Evolutionary conservation across 2,888 invertebrate species (phyloP), one percentile per base, ranked within the genome.

Genomic region (Ernsta delagoae): DNA sequence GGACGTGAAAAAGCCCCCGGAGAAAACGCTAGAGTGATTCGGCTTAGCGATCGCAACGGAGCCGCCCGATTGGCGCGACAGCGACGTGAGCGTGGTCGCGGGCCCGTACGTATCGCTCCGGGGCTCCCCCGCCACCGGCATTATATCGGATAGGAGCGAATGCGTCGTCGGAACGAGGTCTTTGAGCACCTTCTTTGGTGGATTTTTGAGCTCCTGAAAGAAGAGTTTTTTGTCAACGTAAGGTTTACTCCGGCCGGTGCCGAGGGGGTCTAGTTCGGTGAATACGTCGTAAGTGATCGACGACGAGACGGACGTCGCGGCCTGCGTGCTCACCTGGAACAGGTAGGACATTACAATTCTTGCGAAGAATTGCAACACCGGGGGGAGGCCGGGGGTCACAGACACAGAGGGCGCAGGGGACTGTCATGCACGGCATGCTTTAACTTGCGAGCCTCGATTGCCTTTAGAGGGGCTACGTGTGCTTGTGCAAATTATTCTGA

Each of bases 161-260:
- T 88, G 88, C 76, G 88, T 84, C 65, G 82, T 80, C 77, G 91
- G 89, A 70, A 96, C 96, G 86, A 98, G 94, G 90, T 98, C 98
- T 94, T 98, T 98, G 79, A 98, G 95, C 74, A 97, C 97, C 93
- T 97, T 98, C 94, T 98, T 98, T 79, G 98, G 98, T 78, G 98
- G 98, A 92, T 98, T 98, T 94, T 98, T 98, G 83, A 98, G 95
- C 90, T 98, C 98, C 94, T 98, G 97, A 95, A 98, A 98, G 94
- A 98, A 98, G 93, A 98, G 97, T 95, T 98, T 98, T 94, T 98
- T 98, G 95, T 98, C 98, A 84, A 98, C 96, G 94, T 98, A 98
- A 74, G 98, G 98, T 92, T 97, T 97, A 91, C 96, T 97, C 89
- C 97, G 96, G 83, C 98, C 98, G 79, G 97, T 98, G 84, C 98